Base-by-base conservation (phyloP, 1,140 invertebrate genomes). In the Pinna nobilis region DNA sequence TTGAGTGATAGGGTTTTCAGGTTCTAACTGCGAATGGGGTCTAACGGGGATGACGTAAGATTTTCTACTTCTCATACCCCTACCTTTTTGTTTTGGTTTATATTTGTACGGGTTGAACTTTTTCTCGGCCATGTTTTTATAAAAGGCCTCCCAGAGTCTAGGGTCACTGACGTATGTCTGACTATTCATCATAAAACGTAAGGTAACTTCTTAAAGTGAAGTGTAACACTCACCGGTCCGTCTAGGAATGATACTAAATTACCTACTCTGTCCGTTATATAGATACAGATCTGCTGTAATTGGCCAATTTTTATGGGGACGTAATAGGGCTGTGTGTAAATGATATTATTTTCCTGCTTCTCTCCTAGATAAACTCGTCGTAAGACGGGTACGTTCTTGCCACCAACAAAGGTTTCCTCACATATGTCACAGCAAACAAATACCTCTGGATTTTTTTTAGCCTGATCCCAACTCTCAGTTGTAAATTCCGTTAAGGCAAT, bases 121-220 rank as follows among this genome's bases (percentile, higher is more conserved):
- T 25, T 49, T 49, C n/a, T 53, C 4, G 1, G 41, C 30, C 55
- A 69, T 44, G 30, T 59, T 49, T 57, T 57, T 57, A 20, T 57
- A 57, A n/a, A 57, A 57, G 7, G 53, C 30, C 51, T 63, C 35
- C 68, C 68, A 70, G 2, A 70, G 39, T 35, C 44, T 11, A 9
- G 57, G 68, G 44, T 70, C 68, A 1, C 35, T 51, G 33, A 70
- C 35, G 23, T 47, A 70, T 6, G 39, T 60, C 39, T 61, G 18
- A 41, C 59, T 47, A 25, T 63, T 63, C 59, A 70, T 70, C 44
- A 63, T 30, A 53, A 25, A 59, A 60, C 53, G 59, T 18, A 61
- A 41, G 57, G 68, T 37, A 51, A 61, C 32, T 70, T 61, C 33
- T 70, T 70, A 37, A 70, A 70, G 39, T 70, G 57, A 51, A 70